These are phyloP conservation scores for Oncopeltus fasciatus DNA, from an alignment of 1,140 invertebrate species.

Conservation along the genomic window DNA sequence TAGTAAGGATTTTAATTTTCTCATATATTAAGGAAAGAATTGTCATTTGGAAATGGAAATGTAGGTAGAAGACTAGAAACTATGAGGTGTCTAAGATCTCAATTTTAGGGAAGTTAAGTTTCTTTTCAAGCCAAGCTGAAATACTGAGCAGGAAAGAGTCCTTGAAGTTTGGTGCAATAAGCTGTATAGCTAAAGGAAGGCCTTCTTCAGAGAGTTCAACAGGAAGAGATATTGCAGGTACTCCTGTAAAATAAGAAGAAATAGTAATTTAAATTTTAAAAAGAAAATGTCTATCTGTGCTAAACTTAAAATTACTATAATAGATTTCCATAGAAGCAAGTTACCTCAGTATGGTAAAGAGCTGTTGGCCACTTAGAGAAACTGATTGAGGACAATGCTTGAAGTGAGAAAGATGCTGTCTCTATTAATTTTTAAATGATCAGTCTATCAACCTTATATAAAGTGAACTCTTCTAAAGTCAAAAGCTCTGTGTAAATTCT, in stretches of 20 bases:
- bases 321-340: not conserved
- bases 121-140: conserved; percentile 71
- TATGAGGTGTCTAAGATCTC: too few relatives aligned
- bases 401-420: not conserved
- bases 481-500: too few relatives aligned
- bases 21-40: too few relatives aligned
- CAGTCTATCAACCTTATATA: not conserved
- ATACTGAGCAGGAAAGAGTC: conserved; percentile 64
- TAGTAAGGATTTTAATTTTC: too few relatives aligned
- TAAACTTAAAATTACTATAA: not conserved
- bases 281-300: not conserved
- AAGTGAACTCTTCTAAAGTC: too few relatives aligned
- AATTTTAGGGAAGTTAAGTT: conserved; percentile 45
- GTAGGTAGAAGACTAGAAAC: too few relatives aligned
- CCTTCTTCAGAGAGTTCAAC: conserved; percentile 58
- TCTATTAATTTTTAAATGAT: not conserved
- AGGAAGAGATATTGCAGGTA: conserved; percentile 83
- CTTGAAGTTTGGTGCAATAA: conserved; percentile 70
- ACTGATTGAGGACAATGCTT: not conserved
- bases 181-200: conserved; percentile 78
- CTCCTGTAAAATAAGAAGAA: conserved; percentile 36
- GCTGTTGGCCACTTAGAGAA: too few relatives aligned
- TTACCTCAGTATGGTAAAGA: not conserved
- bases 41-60: too few relatives aligned
- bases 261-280: not conserved